Evolutionary conservation across 2,113 vertebrate genomes (phyloP).

Genomic region (Callipepla californica): DNA sequence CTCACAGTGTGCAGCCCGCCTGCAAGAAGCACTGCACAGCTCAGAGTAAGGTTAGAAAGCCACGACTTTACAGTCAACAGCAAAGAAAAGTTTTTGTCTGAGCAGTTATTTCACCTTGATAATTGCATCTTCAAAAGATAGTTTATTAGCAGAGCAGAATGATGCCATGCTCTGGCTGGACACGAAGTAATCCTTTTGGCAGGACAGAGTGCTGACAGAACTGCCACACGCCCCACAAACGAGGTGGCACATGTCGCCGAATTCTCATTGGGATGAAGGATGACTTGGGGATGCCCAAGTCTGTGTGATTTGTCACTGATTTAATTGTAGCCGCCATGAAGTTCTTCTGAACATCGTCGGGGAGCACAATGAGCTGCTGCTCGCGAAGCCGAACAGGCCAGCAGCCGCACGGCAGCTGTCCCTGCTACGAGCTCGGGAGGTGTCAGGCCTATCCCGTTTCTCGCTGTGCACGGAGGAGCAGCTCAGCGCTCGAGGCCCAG

Average conservation of each 20-base stretch:
- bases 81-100: neutral
- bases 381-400: neutral
- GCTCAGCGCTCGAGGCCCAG: accelerated
- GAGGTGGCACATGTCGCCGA: neutral
- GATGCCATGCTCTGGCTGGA: neutral
- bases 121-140: neutral
- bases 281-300: neutral
- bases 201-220: neutral
- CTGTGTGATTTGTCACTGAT: neutral
- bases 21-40: no score
- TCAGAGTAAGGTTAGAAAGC: neutral
- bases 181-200: neutral
- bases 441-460: neutral
- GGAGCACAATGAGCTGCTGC: neutral
- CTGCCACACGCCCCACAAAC: neutral
- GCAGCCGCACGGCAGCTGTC: neutral
- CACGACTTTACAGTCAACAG: neutral
- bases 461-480: accelerated
- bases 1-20: neutral
- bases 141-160: neutral
- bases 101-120: neutral
- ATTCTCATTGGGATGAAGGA: neutral
- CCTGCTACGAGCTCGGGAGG: accelerated
- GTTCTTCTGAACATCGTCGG: neutral
- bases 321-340: neutral